Base-by-base conservation (phyloP, 2,797 vertebrate genomes). In the Gila robusta region DNA sequence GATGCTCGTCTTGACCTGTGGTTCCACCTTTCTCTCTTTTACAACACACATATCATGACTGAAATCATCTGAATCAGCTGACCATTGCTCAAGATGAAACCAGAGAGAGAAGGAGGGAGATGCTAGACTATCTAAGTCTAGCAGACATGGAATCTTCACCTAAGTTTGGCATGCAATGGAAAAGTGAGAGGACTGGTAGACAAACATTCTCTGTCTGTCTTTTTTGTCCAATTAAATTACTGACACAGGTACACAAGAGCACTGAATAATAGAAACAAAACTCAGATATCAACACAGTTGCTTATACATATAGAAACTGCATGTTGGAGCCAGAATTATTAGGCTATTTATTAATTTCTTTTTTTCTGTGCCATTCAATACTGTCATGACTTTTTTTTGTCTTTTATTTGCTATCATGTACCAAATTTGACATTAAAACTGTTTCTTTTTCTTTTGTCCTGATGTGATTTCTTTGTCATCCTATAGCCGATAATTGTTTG, bases 191-290 rank as follows among this genome's bases (percentile, higher is more conserved):
- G n/a, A 16, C 17, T 44, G n/a, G 47, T 14, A 67, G 69, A 84
- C 74, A 89, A 87, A 62, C 85, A 78, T 74, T 28, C 66, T 56
- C 70, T 79, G 81, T 88, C 89, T 82, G 89, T 11, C 37, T 37
- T 35, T 80, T 85, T 54, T 49, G 62, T 85, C 70, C 39, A 76
- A 81, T 82, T 79, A 67, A 59, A 88, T 70, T 79, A 71, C 6
- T 32, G 91, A 88, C 82, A 79, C 28, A 74, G 70, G 5, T 39
- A 21, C 89, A 93, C 86, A 92, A 90, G 86, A 91, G 81, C 79
- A 23, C 49, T 76, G 28, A 91, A 92, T 90, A 90, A 28, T 90
- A 89, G 89, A 89, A 93, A 89, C 32, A 6, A 21, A 81, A 90
- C 90, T 44, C 37, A 62, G 35, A 26, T 39, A 7, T 59, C 4